Percentiles rank a stretch among this genome's conserved stretches.
Conservation (phyloP, 2,888 invertebrate genomes). For the Shargacucullia verbasci region DNA sequence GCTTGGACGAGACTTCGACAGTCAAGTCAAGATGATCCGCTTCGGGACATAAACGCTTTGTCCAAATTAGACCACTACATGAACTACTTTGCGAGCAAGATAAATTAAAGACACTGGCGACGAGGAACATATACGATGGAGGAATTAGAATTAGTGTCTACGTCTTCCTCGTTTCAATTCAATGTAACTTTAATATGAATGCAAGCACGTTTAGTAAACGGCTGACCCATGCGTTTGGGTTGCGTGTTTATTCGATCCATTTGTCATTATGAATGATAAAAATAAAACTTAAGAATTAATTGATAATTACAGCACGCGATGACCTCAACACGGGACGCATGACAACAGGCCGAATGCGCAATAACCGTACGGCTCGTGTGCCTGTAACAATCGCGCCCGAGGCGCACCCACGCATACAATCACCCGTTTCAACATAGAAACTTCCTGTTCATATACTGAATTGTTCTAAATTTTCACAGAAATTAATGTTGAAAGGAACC, state of each 20-base stretch:
- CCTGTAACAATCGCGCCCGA: constrained; percentile 72
- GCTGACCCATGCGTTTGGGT: constrained; percentile 39
- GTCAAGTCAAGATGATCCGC: constrained; percentile 3
- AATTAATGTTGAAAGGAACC: constrained; percentile 46
- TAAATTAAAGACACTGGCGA: constrained; percentile 16
- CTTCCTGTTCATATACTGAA: constrained; percentile 79
- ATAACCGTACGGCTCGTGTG: constrained; percentile 61
- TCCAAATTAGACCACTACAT: constrained; percentile 8
- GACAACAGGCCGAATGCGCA: constrained; percentile 77
- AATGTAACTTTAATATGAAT: constrained; percentile 33
- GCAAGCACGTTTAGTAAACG: constrained; percentile 26
- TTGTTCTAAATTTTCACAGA: constrained; percentile 60
- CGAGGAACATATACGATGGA: constrained; percentile 23
- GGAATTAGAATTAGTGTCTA: constrained; percentile 48
- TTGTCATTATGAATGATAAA: constrained; percentile 58
- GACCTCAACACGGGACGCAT: constrained; percentile 71
- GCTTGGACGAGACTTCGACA: background rate
- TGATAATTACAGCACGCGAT: constrained; percentile 67
- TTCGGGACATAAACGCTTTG: constrained; percentile 7
- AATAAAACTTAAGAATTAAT: constrained; percentile 70
- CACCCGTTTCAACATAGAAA: constrained; percentile 72
- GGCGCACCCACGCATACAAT: constrained; percentile 80
- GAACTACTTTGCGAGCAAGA: constrained; percentile 5
- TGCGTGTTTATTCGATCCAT: constrained; percentile 43
- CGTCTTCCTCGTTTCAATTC: constrained; percentile 47